Evolutionary conservation across 2,113 vertebrate genomes (phyloP).

Genomic region (Elephantulus edwardii): DNA sequence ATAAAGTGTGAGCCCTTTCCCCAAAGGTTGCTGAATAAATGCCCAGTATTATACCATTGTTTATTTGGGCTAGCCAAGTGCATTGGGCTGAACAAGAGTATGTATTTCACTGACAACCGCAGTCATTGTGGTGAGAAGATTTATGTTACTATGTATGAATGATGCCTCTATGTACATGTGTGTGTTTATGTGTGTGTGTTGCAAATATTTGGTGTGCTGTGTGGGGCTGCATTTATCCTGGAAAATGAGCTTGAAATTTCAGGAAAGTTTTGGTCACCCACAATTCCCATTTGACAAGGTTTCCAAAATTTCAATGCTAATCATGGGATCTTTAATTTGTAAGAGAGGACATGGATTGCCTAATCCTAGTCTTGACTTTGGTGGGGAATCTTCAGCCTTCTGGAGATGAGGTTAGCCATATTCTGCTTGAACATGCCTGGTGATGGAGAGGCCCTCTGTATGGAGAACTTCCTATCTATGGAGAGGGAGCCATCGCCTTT

Average conservation of each 20-base stretch:
- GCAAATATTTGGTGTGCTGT: constrained; percentile 64
- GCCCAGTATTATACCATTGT: constrained; percentile 74
- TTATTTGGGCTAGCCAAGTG: constrained; percentile 80
- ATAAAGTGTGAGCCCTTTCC: constrained; percentile 67
- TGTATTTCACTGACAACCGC: constrained; percentile 75
- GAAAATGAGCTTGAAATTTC: constrained; percentile 69
- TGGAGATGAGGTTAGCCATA: constrained; percentile 23
- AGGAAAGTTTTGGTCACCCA: constrained; percentile 57
- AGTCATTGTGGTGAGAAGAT: constrained; percentile 79
- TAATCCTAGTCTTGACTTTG: background rate
- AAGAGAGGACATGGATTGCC: background rate
- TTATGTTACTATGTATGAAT: constrained; percentile 77
- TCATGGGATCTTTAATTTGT: constrained; percentile 41
- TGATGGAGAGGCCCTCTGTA: too few relatives aligned
- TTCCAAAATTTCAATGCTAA: constrained; percentile 45
- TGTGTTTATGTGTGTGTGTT: constrained; percentile 44
- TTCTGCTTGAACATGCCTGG: background rate
- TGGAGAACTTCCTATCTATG: background rate
- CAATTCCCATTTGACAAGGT: constrained; percentile 59
- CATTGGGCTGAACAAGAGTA: constrained; percentile 75
- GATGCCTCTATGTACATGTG: constrained; percentile 70
- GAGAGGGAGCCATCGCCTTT: background rate
- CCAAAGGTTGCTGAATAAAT: constrained; percentile 71
- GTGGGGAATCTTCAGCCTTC: background rate
- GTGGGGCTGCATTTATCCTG: constrained; percentile 64